Evolutionary conservation across 2,888 invertebrate genomes (phyloP), one percentile per base, ranked within the genome.

Genomic region (Mythimna loreyi): DNA sequence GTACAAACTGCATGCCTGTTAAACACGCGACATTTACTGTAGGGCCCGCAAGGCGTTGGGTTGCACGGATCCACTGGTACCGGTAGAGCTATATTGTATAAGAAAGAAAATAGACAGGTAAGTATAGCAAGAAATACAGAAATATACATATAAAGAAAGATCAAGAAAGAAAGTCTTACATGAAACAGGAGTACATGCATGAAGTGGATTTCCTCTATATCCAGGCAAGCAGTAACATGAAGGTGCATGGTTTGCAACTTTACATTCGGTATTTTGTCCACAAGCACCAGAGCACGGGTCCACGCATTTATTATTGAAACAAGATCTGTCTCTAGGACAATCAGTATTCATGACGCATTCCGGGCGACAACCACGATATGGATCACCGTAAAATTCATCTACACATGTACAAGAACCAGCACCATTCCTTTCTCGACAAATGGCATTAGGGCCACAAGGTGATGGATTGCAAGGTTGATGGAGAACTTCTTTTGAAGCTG

Each of bases 331-430:
- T 82, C 96, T 95, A 80, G 97, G 95, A 90, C 98, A 98, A 87
- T 98, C 98, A 63, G 97, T 97, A 89, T 98, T 98, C 93, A 97
- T 97, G 53, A 97, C 96, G 89, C 98, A 98, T 95, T 98, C 97
- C n/a, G 98, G 98, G 83, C 98, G 96, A 91, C 98, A 98, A 53
- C 97, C 97, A 75, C 96, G 95, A 90, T 98, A 98, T 40, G 98
- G 98, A 92, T 98, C 98, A 60, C 98, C 98, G 82, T 97, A 96
- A 92, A 97, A 98, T 83, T 97, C 97, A 73, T 97, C 96, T 85
- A 97, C 91, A 92, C 98, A 98, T 83, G 97, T 95, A 92, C 98
- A 98, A 80, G 98, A 97, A 85, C 97, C 98, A 81, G 97, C 97
- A 88, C 97, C 97, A 88, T 97, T 97, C 84, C 96, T 96, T 94